phyloP scores from a whole-genome alignment of 2,888 invertebrate genomes.

The Lumbricus terrestris region DNA sequence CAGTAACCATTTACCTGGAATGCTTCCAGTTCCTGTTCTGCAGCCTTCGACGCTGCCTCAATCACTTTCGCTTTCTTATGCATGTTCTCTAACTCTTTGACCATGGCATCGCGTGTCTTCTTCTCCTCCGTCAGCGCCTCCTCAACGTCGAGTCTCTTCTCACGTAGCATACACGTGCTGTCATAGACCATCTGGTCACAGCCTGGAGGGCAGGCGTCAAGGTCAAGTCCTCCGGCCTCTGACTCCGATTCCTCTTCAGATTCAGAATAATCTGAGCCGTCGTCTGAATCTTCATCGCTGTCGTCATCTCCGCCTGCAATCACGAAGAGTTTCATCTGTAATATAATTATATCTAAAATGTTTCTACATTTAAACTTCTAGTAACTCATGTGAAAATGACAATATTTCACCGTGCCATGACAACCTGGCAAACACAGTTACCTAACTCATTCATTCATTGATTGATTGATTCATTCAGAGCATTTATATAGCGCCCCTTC shows the following conservation, averaged over 20 bases:
- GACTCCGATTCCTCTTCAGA: slow-evolving; percentile 57
- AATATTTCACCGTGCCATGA: too few relatives aligned
- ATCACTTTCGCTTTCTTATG: slow-evolving; percentile 57
- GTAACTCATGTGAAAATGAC: too few relatives aligned
- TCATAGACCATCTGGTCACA: slow-evolving; percentile 55
- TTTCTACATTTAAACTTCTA: background rate
- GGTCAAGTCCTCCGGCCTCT: slow-evolving; percentile 55
- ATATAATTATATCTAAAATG: background rate
- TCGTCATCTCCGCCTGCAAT: slow-evolving; percentile 49
- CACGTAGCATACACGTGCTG: slow-evolving; percentile 55
- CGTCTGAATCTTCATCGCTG: slow-evolving; percentile 50
- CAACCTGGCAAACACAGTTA: too few relatives aligned
- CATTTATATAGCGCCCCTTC: too few relatives aligned
- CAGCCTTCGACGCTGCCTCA: slow-evolving; percentile 51
- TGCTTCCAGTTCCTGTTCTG: slow-evolving; percentile 57
- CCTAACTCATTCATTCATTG: too few relatives aligned
- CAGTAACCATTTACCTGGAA: slow-evolving; percentile 53
- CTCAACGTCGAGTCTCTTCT: slow-evolving; percentile 58
- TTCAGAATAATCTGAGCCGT: slow-evolving; percentile 57
- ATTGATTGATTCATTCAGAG: too few relatives aligned
- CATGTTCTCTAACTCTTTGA: slow-evolving; percentile 55
- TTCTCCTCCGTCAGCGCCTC: slow-evolving; percentile 56
- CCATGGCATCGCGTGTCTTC: slow-evolving; percentile 51
- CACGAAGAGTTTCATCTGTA: background rate
- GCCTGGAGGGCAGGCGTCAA: slow-evolving; percentile 59